Evolutionary conservation across 2,888 invertebrate genomes (phyloP).

Genomic region (Emmelina monodactyla): DNA sequence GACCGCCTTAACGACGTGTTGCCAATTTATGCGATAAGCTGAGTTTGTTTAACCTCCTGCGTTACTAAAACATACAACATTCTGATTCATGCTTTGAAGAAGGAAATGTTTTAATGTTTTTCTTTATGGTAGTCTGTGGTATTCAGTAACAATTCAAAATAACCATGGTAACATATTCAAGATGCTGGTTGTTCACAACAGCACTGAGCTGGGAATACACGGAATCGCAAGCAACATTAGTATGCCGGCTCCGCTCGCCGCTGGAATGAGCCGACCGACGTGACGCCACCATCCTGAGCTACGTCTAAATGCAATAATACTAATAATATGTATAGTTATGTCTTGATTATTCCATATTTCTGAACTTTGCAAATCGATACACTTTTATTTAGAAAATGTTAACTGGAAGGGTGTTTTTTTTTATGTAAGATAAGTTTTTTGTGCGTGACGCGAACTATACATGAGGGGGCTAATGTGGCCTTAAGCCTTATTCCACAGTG

Average conservation of each 20-base stretch:
- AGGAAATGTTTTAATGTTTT: slow-evolving; percentile 19
- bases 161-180: slow-evolving; percentile 51
- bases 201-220: slow-evolving; percentile 50
- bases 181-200: slow-evolving; percentile 42
- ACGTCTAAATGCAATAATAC: slow-evolving; percentile 45
- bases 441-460: slow-evolving; percentile 1
- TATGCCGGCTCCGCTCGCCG: slow-evolving; percentile 50
- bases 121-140: slow-evolving; percentile 21
- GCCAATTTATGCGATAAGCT: slow-evolving; percentile 66
- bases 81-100: slow-evolving; percentile 16
- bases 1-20: slow-evolving; percentile 62
- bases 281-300: slow-evolving; percentile 38
- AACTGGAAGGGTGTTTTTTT: too few relatives aligned
- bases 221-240: slow-evolving; percentile 53
- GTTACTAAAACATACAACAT: slow-evolving; percentile 24
- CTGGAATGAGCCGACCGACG: slow-evolving; percentile 60
- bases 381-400: too few relatives aligned
- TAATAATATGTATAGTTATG: neutral
- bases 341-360: neutral
- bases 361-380: neutral
- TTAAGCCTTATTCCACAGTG: neutral
- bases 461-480: neutral
- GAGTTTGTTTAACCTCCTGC: slow-evolving; percentile 55
- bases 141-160: slow-evolving; percentile 19
- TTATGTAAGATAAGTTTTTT: neutral